A percentile compares a stretch with the other conserved stretches of the same genome.
Conservation (phyloP, 2,113 vertebrate genomes). For the Aix galericulata region DNA sequence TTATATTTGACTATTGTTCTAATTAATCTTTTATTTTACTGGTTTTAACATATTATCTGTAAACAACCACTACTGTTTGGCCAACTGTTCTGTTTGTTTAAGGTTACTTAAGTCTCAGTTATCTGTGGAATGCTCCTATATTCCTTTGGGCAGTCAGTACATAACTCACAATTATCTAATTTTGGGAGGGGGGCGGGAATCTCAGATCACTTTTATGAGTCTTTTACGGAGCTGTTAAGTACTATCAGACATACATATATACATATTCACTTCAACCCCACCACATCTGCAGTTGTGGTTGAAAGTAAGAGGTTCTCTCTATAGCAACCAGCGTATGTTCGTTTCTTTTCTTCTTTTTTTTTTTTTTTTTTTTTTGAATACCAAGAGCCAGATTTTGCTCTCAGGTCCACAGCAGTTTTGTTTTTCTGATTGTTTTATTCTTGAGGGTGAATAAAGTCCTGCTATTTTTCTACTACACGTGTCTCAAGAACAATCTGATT, state of each 20-base stretch:
- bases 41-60: background rate
- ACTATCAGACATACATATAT: background rate
- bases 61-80: constrained; percentile 25
- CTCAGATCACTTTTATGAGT: background rate
- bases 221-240: constrained; percentile 30
- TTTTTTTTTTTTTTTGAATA: background rate
- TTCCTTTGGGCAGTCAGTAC: background rate
- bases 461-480: background rate
- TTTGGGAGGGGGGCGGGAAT: background rate
- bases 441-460: background rate
- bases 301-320: constrained; percentile 62
- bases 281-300: constrained; percentile 57
- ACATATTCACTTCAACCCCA: background rate
- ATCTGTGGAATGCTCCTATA: constrained; percentile 51
- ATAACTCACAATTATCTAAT: constrained; percentile 7
- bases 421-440: background rate
- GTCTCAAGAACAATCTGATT: background rate
- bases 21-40: constrained; percentile 6
- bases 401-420: background rate
- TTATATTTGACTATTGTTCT: background rate
- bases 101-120: constrained; percentile 30
- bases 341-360: background rate
- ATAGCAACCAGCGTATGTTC: constrained; percentile 15
- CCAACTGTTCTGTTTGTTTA: background rate
- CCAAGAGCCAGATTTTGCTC: constrained; percentile 29